A percentile compares a stretch with the other conserved stretches of the same genome.
Conservation (phyloP, 2,888 invertebrate species). For the Parnassius orleans region DNA sequence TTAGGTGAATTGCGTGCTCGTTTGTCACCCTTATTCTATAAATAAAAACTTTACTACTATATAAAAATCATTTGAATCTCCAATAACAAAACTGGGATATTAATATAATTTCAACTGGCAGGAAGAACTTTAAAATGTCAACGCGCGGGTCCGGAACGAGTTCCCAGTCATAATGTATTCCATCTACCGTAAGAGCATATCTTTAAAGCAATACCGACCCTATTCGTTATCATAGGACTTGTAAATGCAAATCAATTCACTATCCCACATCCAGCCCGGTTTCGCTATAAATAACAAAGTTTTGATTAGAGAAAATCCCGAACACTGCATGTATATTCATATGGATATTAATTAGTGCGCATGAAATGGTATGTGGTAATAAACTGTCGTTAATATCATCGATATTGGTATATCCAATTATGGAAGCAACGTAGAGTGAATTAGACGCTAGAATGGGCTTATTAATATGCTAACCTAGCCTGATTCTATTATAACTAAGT, state of each 20-base stretch:
- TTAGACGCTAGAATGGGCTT: conserved; percentile 4
- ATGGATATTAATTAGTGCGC: conserved; percentile 64
- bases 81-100: not conserved
- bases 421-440: conserved; percentile 8
- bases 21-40: no score
- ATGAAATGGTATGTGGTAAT: conserved; percentile 27
- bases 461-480: not conserved
- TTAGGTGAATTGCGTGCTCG: no score
- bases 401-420: conserved; percentile 28
- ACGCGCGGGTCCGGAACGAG: conserved; percentile 19
- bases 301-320: conserved; percentile 67
- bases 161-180: conserved; percentile 33
- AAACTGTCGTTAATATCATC: conserved; percentile 25
- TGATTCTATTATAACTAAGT: not conserved
- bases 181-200: conserved; percentile 41
- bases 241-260: conserved; percentile 65
- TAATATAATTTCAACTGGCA: not conserved
- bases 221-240: conserved; percentile 54
- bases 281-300: conserved; percentile 69
- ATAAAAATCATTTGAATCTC: no score
- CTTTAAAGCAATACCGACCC: conserved; percentile 43
- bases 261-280: conserved; percentile 36
- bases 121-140: conserved; percentile 18
- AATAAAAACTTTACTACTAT: no score
- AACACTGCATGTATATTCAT: conserved; percentile 68